Conservation (phyloP, 2,113 vertebrate species). For the Ploceus nigricollis region DNA sequence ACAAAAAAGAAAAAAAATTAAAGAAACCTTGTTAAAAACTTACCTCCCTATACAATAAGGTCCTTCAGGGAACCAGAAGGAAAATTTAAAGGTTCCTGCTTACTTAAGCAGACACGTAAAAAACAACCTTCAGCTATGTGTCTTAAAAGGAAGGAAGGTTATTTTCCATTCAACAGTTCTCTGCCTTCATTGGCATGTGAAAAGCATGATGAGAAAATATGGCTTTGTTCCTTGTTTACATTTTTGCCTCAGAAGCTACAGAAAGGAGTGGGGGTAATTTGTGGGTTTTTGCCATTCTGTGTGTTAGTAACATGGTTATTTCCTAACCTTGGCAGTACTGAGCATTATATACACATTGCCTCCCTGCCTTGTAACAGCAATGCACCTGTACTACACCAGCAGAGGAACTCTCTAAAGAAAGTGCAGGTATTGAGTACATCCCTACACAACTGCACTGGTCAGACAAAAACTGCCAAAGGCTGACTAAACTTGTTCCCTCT, state of each 20-base stretch:
- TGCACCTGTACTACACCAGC: background rate
- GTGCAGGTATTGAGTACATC: no score
- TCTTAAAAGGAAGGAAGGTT: background rate
- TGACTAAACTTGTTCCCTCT: background rate
- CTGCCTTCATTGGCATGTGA: background rate
- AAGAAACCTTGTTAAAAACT: background rate
- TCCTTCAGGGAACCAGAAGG: background rate
- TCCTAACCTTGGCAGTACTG: no score
- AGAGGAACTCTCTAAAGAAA: background rate
- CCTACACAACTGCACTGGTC: background rate
- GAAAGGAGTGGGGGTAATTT: background rate
- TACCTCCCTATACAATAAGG: background rate
- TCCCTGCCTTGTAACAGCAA: background rate
- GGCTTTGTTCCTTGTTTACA: background rate
- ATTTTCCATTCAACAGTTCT: background rate
- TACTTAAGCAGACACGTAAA: background rate
- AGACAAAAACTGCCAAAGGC: background rate
- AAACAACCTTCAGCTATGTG: background rate
- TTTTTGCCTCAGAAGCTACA: background rate
- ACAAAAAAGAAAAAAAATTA: background rate
- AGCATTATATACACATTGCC: fast-evolving
- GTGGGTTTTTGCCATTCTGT: background rate
- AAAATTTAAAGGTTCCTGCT: background rate
- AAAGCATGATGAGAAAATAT: background rate
- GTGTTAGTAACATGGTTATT: background rate